Evolutionary conservation across 2,113 vertebrate species (phyloP), one percentile per base, ranked within the genome.

Genomic region (Hippocampus abdominalis): DNA sequence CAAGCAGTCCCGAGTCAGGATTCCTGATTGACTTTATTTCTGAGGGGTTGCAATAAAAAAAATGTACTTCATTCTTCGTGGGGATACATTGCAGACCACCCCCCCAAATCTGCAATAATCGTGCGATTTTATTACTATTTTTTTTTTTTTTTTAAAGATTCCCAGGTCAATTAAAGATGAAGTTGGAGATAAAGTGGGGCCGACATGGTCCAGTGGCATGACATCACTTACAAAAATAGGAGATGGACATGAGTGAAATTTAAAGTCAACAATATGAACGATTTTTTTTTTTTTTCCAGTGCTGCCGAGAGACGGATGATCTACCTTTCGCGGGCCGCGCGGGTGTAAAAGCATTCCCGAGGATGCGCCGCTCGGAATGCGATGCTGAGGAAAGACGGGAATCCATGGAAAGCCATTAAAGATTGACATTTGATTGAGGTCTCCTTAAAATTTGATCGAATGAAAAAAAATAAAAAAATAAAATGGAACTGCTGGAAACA

Each of bases 201-300:
- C 69, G 76, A 71, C 78, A 57, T 39, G 62, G 72, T 73, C 53
- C 61, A 21, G 69, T 72, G 76, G 81, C 81, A 82, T 71, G 76
- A 77, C 25, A 57, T 73, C 70, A 88, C 91, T 88, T n/a, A n/a
- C n/a, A n/a, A n/a, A n/a, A n/a, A n/a, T n/a, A 78, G 71, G 78
- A 72, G 73, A 27, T 69, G 25, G 63, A 48, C 73, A 69, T 40
- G n/a, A 57, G 60, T 48, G 63, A 76, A 70, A 87, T 44, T 44
- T 44, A 44, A 36, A 36, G 32, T 44, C 3, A 44, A 44, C 10
- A 44, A 44, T 13, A 44, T 44, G 12, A 44, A 44, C 13, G 10
- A 44, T 78, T 72, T 20, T 79, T 68, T 49, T 49, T 60, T 77
- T 81, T 80, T 16, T 70, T 71, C 75, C 46, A 18, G 67, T 70